Conservation (phyloP, 2,113 vertebrate genomes). For the Agapornis roseicollis region DNA sequence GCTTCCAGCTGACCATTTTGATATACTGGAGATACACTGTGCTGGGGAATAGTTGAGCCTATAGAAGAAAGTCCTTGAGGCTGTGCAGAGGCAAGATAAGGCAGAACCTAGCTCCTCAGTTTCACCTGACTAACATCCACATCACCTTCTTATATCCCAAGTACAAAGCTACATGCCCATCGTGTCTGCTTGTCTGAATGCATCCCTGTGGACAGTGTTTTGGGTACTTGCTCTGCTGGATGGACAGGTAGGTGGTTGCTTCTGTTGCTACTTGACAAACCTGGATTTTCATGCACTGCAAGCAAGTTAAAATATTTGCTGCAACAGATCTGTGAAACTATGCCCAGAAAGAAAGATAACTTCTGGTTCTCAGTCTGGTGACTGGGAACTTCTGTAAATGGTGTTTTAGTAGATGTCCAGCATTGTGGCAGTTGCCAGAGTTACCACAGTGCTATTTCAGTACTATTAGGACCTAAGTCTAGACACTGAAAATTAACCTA, state of each 20-base stretch:
- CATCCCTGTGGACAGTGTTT: background rate
- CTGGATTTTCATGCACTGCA: background rate
- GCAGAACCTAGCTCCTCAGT: background rate
- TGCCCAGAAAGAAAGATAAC: background rate
- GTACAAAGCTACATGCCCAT: fast-evolving
- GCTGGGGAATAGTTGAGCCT: background rate
- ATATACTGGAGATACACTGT: background rate
- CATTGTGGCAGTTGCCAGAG: background rate
- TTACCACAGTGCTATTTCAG: background rate
- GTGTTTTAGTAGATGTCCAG: background rate
- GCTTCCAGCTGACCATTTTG: background rate
- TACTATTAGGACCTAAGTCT: background rate
- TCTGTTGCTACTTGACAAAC: background rate
- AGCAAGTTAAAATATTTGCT: background rate
- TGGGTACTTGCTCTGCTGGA: background rate
- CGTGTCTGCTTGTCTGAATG: background rate
- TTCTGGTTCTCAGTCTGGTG: background rate
- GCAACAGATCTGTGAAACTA: background rate
- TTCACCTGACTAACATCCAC: background rate
- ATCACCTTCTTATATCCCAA: background rate
- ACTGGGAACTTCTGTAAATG: background rate
- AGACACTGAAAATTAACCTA: background rate
- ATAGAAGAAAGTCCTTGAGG: background rate
- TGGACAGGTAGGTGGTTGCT: background rate
- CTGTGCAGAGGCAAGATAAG: background rate